Evolutionary conservation across 1,140 invertebrate species (phyloP).

Genomic region (Bombus sibiricus): DNA sequence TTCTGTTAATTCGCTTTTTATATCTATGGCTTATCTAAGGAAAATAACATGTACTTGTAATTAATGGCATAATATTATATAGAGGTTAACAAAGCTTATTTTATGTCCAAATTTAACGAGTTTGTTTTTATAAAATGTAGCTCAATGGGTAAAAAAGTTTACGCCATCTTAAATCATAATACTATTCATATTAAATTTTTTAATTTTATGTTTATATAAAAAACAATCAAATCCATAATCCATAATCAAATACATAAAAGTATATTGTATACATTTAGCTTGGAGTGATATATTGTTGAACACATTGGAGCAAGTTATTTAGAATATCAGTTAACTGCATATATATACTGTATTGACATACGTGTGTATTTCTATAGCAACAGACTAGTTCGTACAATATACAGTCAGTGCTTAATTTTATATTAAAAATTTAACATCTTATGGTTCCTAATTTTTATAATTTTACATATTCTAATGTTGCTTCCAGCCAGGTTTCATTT

Average conservation of each 20-base stretch:
- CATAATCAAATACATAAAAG: not conserved
- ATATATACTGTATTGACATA: conserved; percentile 33
- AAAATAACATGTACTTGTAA: not conserved
- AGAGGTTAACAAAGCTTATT: not conserved
- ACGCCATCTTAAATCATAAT: conserved; percentile 1
- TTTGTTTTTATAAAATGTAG: not conserved
- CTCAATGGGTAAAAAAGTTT: not conserved
- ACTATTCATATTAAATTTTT: not conserved
- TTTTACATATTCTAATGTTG: conserved; percentile 84
- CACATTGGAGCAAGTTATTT: conserved; percentile 19
- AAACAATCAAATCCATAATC: not conserved
- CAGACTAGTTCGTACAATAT: conserved; percentile 23
- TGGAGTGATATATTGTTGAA: not conserved
- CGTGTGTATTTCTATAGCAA: conserved; percentile 36
- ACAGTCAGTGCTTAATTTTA: conserved; percentile 32
- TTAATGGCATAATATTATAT: no score
- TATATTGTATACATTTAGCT: conserved; percentile 5
- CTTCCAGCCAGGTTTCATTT: conserved; percentile 87
- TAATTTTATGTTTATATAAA: conserved; percentile 15
- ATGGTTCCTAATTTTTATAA: conserved; percentile 42
- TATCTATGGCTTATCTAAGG: not conserved
- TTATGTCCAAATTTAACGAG: not conserved
- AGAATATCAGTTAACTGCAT: not conserved
- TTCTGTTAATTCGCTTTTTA: not conserved
- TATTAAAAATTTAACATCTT: conserved; percentile 19